Conservation (phyloP, 2,797 vertebrate species). For the Pempheris klunzingeri region DNA sequence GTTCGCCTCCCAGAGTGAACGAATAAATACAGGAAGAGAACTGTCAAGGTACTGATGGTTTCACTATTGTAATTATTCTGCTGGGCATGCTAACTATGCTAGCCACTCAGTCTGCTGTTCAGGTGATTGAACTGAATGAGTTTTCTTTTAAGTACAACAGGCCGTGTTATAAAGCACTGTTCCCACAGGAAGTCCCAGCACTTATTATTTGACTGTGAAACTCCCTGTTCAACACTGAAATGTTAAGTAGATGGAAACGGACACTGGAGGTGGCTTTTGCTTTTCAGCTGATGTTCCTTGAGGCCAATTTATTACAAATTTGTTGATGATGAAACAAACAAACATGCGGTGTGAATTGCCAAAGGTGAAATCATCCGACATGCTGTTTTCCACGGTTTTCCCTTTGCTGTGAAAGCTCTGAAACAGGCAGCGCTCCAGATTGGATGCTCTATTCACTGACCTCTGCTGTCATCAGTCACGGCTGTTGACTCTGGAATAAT, state of each 20-base stretch:
- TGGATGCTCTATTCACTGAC: slow-evolving; percentile 78
- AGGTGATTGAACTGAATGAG: slow-evolving; percentile 11
- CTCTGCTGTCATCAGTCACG: slow-evolving; percentile 84
- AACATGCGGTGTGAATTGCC: slow-evolving; percentile 69
- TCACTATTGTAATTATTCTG: slow-evolving; percentile 6
- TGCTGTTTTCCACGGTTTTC: slow-evolving; percentile 78
- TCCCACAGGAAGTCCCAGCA: slow-evolving; percentile 71
- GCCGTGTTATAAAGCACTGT: slow-evolving; percentile 44
- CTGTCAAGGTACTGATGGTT: slow-evolving; percentile 8
- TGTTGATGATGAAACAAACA: slow-evolving; percentile 77
- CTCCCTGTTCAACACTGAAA: slow-evolving; percentile 43
- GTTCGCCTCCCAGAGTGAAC: not conserved
- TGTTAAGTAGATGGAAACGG: slow-evolving; percentile 49
- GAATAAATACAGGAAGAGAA: slow-evolving; percentile 21
- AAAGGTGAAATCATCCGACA: slow-evolving; percentile 79
- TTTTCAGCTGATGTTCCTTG: slow-evolving; percentile 47
- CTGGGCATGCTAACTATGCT: not conserved
- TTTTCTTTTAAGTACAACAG: slow-evolving; percentile 22
- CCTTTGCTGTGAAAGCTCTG: slow-evolving; percentile 72
- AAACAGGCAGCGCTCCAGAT: slow-evolving; percentile 77
- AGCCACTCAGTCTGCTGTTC: slow-evolving; percentile 6
- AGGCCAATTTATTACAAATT: slow-evolving; percentile 78
- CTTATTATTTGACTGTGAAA: slow-evolving; percentile 34
- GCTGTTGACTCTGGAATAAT: slow-evolving; percentile 83
- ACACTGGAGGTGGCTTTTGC: slow-evolving; percentile 48